Evolutionary conservation across 2,888 invertebrate species (phyloP).

Genomic region (Myathropa florea): DNA sequence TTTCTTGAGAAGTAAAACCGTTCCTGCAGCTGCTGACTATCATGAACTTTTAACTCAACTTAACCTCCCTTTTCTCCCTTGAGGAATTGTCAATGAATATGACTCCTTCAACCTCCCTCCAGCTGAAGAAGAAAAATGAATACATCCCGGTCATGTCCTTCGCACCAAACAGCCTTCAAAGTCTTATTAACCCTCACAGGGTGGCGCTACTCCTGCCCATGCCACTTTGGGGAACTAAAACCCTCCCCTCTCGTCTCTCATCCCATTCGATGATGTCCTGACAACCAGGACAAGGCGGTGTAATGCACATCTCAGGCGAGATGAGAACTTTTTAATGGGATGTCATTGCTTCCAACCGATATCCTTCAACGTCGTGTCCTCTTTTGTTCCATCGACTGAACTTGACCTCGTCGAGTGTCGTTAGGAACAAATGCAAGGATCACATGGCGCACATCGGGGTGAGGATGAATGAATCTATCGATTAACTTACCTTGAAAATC

Average conservation of each 20-base stretch:
- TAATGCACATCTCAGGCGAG: not conserved
- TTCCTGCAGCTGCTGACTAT: too few species aligned
- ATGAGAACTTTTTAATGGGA: slow-evolving; percentile 11
- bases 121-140: too few species aligned
- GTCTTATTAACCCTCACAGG: too few species aligned
- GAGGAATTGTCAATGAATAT: too few species aligned
- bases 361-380: not conserved
- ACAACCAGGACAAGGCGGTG: not conserved
- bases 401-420: not conserved
- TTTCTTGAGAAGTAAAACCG: too few species aligned
- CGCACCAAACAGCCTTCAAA: not conserved
- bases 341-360: not conserved
- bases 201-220: too few species aligned
- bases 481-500: slow-evolving; percentile 70
- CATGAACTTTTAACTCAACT: too few species aligned
- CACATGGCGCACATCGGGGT: not conserved
- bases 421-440: not conserved
- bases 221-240: not conserved
- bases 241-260: not conserved
- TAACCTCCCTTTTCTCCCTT: too few species aligned
- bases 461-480: not conserved
- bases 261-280: not conserved
- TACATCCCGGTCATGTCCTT: too few species aligned
- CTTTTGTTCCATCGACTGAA: not conserved
- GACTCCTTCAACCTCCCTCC: too few species aligned